Percentiles rank a stretch among this genome's conserved stretches.
phyloP scores from a whole-genome alignment of 2,797 vertebrate species.

The Eulemur mongoz region DNA sequence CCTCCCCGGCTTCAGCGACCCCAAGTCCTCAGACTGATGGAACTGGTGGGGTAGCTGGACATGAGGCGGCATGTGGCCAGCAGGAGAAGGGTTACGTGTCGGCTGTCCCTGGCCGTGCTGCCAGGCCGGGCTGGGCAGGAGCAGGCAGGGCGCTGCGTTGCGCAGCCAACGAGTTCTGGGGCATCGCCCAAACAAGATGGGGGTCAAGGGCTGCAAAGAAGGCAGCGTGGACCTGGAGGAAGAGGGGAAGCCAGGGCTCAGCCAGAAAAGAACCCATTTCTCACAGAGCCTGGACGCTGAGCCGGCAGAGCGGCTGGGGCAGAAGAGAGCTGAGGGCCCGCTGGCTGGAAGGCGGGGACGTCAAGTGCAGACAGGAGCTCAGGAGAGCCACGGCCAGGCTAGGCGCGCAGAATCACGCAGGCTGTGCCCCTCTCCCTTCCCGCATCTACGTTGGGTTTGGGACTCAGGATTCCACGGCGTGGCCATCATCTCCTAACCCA shows the following conservation, averaged over 20 bases:
- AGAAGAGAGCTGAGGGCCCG: not conserved
- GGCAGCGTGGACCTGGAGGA: not conserved
- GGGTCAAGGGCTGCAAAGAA: not conserved
- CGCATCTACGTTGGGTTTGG: not conserved
- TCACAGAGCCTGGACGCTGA: not conserved
- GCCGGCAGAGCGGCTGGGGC: not conserved
- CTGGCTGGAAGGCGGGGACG: not conserved
- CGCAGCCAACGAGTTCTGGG: not conserved
- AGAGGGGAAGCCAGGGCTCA: not conserved
- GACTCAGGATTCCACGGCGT: not conserved
- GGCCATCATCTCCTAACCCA: not conserved
- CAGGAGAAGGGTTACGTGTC: not conserved
- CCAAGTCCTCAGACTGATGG: not conserved
- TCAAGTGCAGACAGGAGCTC: not conserved
- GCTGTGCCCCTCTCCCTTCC: not conserved
- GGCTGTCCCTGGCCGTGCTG: accelerated
- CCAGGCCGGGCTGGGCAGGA: not conserved
- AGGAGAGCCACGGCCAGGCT: not conserved
- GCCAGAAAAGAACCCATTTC: not conserved
- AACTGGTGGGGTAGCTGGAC: no score
- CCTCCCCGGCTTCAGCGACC: not conserved
- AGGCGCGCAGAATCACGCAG: not conserved
- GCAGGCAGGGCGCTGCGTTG: not conserved
- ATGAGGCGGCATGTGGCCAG: not conserved
- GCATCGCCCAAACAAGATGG: not conserved